These are phyloP conservation scores for Xenotilapia flavipinnis DNA, from an alignment of 2,113 vertebrate species.

Conservation along the genomic window DNA sequence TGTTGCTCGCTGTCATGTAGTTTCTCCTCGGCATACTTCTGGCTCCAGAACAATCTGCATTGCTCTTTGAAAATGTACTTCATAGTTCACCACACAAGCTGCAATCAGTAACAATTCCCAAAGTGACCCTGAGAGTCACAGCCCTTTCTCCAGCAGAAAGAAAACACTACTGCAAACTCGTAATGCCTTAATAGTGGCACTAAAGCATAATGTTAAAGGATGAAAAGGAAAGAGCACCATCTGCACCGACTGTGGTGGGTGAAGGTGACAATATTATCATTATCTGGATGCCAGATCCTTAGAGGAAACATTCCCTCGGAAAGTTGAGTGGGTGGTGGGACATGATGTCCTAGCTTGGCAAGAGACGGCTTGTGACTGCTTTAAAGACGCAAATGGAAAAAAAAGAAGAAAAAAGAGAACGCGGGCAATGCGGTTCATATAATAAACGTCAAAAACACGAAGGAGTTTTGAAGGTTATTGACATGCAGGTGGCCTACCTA, in stretches of 20 bases:
- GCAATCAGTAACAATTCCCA: slow-evolving; percentile 58
- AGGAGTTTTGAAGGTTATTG: slow-evolving; percentile 48
- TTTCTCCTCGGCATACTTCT: no score
- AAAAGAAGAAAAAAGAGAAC: neutral
- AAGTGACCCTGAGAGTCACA: slow-evolving; percentile 41
- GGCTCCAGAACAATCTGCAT: no score
- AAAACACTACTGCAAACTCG: slow-evolving; percentile 33
- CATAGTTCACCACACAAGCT: slow-evolving; percentile 55
- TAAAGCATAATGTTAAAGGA: slow-evolving; percentile 57
- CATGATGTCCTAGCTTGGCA: slow-evolving; percentile 21
- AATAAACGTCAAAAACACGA: neutral
- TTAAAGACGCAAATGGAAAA: slow-evolving; percentile 7
- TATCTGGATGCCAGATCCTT: slow-evolving; percentile 47
- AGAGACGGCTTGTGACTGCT: neutral
- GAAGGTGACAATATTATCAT: slow-evolving; percentile 65
- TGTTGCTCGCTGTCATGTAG: no score
- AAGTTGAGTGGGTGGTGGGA: slow-evolving; percentile 38
- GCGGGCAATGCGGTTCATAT: neutral
- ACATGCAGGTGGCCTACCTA: slow-evolving; percentile 39
- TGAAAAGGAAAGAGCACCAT: slow-evolving; percentile 38
- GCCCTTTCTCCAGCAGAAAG: slow-evolving; percentile 4
- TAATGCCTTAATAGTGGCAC: slow-evolving; percentile 44
- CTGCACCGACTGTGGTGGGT: slow-evolving; percentile 30
- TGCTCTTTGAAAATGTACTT: slow-evolving; percentile 52
- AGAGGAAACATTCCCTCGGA: slow-evolving; percentile 39